Evolutionary conservation across 2,113 vertebrate species (phyloP), one percentile per base, ranked within the genome.

Genomic region (Zosterops borbonicus): DNA sequence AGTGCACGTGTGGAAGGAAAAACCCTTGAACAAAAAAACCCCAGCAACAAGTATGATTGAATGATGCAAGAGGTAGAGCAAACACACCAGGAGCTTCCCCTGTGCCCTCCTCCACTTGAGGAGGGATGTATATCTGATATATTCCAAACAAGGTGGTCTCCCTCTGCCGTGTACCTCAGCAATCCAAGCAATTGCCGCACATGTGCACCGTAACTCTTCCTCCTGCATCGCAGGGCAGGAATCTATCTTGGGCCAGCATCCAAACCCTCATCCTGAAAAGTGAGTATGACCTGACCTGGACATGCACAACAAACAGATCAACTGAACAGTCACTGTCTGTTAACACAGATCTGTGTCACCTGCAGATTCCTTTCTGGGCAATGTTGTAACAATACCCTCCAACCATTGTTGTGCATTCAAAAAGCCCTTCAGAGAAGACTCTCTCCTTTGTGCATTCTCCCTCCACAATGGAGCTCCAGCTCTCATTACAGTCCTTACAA

Each of bases 101-200:
- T 24, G 14, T 56, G 19, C 49, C 19, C 2, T 35, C n/a, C 29
- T 68, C 23, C 63, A 16, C 41, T 10, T 50, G 39, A 77, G n/a
- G 8, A 73, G 27, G n/a, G 11, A 59, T 17, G 11, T 16, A 5
- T 46, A 81, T 19, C 27, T 55, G 35, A 77, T 52, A 59, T 15
- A 84, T 28, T 78, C 47, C 52, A 28, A 27, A 33, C 14, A 76
- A 14, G 4, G 49, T 9, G 12, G 9, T 47, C 33, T 74, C 42
- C 25, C 28, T 35, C 55, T 27, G 65, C 56, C 82, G 25, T 14
- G 12, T 24, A 39, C 33, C 90, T 89, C 35, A 71, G 47, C 1
- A 4, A 78, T 29, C 9, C 14, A 50, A 92, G 42, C 0, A 2
- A 35, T 1, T 8, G 33, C 1, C 58, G 27, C 5, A 71, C 0